Evolutionary conservation across 1,140 invertebrate genomes (phyloP).

Genomic region (Oryzaephilus surinamensis): DNA sequence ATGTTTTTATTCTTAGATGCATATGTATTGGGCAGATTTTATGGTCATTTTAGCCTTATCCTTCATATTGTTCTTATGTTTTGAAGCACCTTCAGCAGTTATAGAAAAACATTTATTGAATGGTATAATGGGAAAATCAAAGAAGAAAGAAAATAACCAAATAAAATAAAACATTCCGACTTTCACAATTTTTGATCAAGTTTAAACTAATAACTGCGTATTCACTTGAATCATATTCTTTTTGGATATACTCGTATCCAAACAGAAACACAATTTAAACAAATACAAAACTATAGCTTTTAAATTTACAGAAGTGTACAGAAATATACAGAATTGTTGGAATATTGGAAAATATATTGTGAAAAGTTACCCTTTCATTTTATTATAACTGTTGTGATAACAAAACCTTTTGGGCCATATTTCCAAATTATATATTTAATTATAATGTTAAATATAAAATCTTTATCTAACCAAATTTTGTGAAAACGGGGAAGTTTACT

Average conservation of each 20-base stretch:
- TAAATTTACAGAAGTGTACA: no score
- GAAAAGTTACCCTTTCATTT: no score
- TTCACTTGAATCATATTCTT: conserved; percentile 1
- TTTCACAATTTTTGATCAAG: neutral
- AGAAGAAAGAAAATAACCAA: neutral
- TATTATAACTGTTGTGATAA: no score
- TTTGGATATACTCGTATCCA: neutral
- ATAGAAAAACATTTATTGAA: conserved; percentile 8
- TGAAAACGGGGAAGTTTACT: no score
- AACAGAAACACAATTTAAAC: neutral
- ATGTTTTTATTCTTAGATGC: conserved; percentile 5
- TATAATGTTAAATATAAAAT: no score
- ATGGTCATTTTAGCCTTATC: conserved; percentile 3
- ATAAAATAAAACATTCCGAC: no score
- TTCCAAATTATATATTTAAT: no score
- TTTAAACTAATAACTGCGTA: neutral
- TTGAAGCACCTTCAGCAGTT: conserved; percentile 11
- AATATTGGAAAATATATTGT: no score
- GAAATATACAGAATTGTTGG: no score
- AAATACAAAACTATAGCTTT: conserved; percentile 3
- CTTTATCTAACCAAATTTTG: no score
- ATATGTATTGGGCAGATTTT: conserved; percentile 7
- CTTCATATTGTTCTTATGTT: conserved; percentile 1
- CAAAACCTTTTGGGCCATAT: no score
- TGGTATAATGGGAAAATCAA: neutral